phyloP scores from a whole-genome alignment of 2,888 invertebrate species.

The Odiellus spinosus region DNA sequence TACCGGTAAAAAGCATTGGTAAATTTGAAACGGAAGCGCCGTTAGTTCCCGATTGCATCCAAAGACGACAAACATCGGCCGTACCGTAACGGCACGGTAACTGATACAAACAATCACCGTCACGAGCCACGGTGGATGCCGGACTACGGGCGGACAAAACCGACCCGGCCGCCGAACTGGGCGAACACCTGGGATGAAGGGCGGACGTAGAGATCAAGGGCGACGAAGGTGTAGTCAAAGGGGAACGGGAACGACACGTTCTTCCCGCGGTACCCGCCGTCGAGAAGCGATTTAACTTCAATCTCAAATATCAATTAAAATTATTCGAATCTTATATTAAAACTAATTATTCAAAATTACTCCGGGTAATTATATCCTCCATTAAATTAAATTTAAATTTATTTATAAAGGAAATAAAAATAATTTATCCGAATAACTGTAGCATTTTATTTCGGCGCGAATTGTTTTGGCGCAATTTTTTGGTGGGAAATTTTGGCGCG shows the following conservation, averaged over 20 bases:
- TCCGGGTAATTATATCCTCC: too few relatives aligned
- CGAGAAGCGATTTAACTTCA: too few relatives aligned
- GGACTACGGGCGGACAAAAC: neutral
- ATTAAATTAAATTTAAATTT: too few relatives aligned
- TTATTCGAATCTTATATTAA: too few relatives aligned
- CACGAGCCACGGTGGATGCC: constrained; percentile 13
- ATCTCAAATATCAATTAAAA: too few relatives aligned
- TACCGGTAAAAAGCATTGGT: constrained; percentile 89
- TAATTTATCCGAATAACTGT: too few relatives aligned
- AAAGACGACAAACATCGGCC: constrained; percentile 16
- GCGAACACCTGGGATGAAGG: neutral
- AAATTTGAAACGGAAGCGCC: constrained; percentile 65
- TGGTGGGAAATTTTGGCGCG: too few relatives aligned
- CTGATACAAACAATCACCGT: constrained; percentile 15
- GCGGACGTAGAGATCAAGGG: neutral
- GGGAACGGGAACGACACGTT: neutral
- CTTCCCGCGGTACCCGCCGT: too few relatives aligned
- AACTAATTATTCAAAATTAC: too few relatives aligned
- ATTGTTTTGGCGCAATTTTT: too few relatives aligned
- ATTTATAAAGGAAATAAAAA: too few relatives aligned
- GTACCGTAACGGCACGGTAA: constrained; percentile 17
- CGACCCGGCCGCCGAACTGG: neutral
- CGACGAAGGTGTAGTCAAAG: neutral
- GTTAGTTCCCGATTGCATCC: constrained; percentile 13
- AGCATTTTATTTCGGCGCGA: too few relatives aligned